Base-by-base conservation (phyloP, 2,113 vertebrate genomes). In the Carassius auratus region DNA sequence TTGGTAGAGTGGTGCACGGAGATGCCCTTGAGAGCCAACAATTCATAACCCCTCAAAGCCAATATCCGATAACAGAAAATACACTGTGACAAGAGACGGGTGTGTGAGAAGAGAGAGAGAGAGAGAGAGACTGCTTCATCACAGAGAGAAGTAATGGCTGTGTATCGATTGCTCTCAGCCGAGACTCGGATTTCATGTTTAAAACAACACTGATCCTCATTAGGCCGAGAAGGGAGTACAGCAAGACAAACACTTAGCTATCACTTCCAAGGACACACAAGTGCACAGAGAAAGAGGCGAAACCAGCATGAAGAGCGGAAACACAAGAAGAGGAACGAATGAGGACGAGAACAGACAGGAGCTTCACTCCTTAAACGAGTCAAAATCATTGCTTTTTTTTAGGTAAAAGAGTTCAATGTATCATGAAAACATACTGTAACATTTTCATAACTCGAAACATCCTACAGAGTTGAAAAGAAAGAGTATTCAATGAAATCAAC, bases 171-270 rank as follows among this genome's bases (percentile, higher is more conserved):
- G 92, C 76, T 80, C 90, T 90, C 91, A 83, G 64, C 88, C 81
- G 68, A 91, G 86, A 92, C 90, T 90, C 90, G 90, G 48, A 86
- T 94, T 95, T 94, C 94, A 94, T 95, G 94, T 95, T 95, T 95
- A 94, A 95, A 94, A 95, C 94, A 94, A 94, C 94, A 94, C 94
- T 93, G 93, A 94, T 94, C 90, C 93, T 95, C 94, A 95, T 95
- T 95, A 95, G 92, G 89, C 78, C 88, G 57, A 59, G 76, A 30
- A 23, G 71, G 48, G 71, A 45, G 71, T 57, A 38, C 79, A 33
- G 61, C 50, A 66, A 45, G 83, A 79, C 82, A 84, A 84, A 87
- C 86, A 66, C 17, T 84, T 57, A 66, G 85, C 85, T 83, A 15
- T 45, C 81, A 81, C 85, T 81, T 61, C 64, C 86, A 82, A 78